phyloP scores from a whole-genome alignment of 1,140 invertebrate species.

The Rhizoglyphus robini region DNA sequence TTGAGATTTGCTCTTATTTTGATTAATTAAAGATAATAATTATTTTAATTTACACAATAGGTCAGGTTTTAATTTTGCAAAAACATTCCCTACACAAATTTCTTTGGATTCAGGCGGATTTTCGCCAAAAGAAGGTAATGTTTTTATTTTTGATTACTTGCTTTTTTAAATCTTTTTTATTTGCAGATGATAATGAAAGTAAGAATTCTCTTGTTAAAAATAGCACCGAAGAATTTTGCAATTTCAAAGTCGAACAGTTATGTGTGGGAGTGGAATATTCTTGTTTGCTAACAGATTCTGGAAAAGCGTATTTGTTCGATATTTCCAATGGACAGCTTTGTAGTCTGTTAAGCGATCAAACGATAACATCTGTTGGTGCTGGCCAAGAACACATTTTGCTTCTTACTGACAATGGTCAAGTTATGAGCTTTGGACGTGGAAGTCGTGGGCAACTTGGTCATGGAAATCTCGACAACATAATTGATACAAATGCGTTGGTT shows the following conservation, averaged over 20 bases:
- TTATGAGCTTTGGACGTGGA: slow-evolving; percentile 65
- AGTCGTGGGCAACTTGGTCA: slow-evolving; percentile 74
- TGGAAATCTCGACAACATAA: slow-evolving; percentile 45
- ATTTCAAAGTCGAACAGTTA: slow-evolving; percentile 8
- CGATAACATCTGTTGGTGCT: slow-evolving; percentile 39
- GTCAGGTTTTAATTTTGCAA: background rate
- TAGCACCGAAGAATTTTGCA: background rate
- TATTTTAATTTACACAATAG: too few relatives aligned
- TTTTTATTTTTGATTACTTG: too few relatives aligned
- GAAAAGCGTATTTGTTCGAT: slow-evolving; percentile 12
- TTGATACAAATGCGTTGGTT: slow-evolving; percentile 43
- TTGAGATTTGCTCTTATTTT: background rate
- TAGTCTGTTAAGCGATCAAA: background rate
- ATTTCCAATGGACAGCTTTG: background rate
- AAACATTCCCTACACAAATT: background rate
- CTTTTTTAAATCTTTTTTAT: too few relatives aligned
- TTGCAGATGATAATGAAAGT: background rate
- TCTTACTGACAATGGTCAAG: slow-evolving; percentile 50
- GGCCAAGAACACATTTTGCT: slow-evolving; percentile 64
- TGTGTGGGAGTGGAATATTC: slow-evolving; percentile 18
- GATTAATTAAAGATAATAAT: too few relatives aligned
- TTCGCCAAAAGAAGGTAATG: background rate
- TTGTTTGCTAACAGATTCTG: slow-evolving; percentile 12
- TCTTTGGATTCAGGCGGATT: background rate
- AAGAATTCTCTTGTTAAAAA: background rate